Evolutionary conservation across 2,113 vertebrate genomes (phyloP).

Genomic region (Macquaria ambigua): DNA sequence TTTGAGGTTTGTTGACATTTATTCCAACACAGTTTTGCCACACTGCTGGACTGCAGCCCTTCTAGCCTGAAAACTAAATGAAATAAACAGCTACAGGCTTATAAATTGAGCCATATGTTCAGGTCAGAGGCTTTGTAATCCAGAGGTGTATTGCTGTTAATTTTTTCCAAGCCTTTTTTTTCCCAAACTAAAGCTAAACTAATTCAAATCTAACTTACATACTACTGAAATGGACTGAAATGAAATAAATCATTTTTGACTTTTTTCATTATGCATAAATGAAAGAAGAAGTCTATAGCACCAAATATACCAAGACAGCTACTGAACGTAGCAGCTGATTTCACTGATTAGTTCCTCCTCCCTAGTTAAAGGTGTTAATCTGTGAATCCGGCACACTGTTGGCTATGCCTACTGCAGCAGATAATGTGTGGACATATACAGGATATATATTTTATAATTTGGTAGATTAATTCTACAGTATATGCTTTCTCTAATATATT

Average conservation of each 20-base stretch:
- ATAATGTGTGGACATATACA: not conserved
- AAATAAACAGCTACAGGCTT: conserved; percentile 45
- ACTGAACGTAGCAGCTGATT: not conserved
- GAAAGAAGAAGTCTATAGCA: not conserved
- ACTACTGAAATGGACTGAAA: not conserved
- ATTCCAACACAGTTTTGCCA: conserved; percentile 2
- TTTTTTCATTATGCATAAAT: conserved; percentile 1
- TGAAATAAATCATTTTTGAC: not conserved
- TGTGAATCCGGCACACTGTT: not conserved
- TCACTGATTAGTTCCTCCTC: not conserved
- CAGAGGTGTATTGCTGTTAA: not conserved
- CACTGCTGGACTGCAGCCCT: conserved; percentile 24
- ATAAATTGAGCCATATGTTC: conserved; percentile 21
- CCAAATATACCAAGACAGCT: not conserved
- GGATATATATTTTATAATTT: conserved; percentile 11
- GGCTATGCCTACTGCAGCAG: not conserved
- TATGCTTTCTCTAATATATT: not conserved
- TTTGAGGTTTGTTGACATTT: conserved; percentile 23
- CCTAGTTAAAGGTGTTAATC: not conserved
- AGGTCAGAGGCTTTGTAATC: not conserved
- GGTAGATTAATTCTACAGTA: not conserved
- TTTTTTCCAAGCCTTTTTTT: not conserved
- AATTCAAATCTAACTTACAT: not conserved
- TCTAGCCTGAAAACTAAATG: conserved; percentile 31
- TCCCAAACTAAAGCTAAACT: not conserved